Evolutionary conservation across 1,140 invertebrate genomes (phyloP).

Genomic region (Asobara japonica): DNA sequence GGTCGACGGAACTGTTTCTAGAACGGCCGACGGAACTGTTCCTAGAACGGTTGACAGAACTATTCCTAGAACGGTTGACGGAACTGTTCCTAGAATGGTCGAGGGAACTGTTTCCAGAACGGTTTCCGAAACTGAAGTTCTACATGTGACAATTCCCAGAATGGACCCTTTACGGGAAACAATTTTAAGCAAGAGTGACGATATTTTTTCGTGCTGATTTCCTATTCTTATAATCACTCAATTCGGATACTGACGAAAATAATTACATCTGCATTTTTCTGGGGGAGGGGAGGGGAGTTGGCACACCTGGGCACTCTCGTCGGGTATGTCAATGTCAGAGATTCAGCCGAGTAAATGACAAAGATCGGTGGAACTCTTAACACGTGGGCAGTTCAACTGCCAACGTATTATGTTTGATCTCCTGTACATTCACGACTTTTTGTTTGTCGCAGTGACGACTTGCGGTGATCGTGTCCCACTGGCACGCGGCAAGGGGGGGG

Average conservation of each 20-base stretch:
- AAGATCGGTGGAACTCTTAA: background rate
- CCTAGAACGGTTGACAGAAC: too few species aligned
- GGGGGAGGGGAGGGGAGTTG: background rate
- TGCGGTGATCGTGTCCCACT: background rate
- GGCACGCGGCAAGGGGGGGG: background rate
- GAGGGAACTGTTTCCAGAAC: too few species aligned
- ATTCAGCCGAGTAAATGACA: background rate
- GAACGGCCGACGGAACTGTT: too few species aligned
- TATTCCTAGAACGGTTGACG: too few species aligned
- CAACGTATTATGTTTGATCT: conserved; percentile 51
- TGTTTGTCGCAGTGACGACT: conserved; percentile 35
- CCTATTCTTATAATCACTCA: too few species aligned
- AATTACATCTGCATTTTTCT: background rate
- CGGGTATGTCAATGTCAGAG: background rate
- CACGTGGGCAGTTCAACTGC: conserved; percentile 1
- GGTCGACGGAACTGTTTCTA: too few species aligned
- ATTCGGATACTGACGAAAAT: background rate
- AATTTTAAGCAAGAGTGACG: too few species aligned
- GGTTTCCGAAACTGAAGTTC: too few species aligned
- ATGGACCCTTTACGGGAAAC: too few species aligned
- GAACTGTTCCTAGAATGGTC: too few species aligned
- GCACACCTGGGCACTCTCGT: conserved; percentile 4
- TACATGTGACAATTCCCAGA: too few species aligned
- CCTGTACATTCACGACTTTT: conserved; percentile 27
- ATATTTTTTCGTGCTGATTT: too few species aligned